Evolutionary conservation across 2,888 invertebrate species (phyloP).

Genomic region (Sinopyrophorus schimmeli): DNA sequence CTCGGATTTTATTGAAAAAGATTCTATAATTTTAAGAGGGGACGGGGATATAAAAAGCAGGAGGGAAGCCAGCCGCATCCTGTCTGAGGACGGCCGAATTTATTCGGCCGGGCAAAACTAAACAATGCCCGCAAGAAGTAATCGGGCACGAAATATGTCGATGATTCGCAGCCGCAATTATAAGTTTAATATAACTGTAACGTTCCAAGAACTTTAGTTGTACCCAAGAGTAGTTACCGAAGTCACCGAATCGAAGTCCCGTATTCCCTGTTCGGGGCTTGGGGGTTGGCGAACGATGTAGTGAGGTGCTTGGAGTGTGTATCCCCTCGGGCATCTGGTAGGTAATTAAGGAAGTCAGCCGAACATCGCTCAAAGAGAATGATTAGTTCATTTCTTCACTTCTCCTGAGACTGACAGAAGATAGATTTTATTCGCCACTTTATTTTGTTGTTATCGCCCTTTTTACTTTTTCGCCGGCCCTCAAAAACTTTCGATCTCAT

Average conservation of each 20-base stretch:
- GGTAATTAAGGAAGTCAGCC: conserved; percentile 38
- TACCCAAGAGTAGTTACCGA: conserved; percentile 26
- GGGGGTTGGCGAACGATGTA: conserved; percentile 19
- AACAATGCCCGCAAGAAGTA: conserved; percentile 25
- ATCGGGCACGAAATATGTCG: conserved; percentile 26
- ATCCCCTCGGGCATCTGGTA: conserved; percentile 26
- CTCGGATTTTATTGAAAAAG: background rate
- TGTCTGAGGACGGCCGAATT: conserved; percentile 12
- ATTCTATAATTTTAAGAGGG: conserved; percentile 2
- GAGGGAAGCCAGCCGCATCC: conserved; percentile 1
- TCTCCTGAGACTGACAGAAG: conserved; percentile 19
- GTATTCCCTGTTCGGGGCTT: conserved; percentile 16
- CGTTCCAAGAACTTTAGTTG: conserved; percentile 25
- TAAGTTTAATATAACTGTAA: conserved; percentile 30
- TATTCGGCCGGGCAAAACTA: conserved; percentile 23
- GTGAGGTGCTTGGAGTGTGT: conserved; percentile 24
- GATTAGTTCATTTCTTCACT: conserved; percentile 38
- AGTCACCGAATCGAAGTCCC: conserved; percentile 27
- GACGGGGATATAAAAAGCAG: no score
- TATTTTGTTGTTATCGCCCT: conserved; percentile 3
- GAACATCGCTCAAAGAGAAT: conserved; percentile 35
- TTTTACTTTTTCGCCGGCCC: background rate
- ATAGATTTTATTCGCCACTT: conserved; percentile 16
- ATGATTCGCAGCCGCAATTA: conserved; percentile 28
- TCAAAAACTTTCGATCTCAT: no score